phyloP scores from a whole-genome alignment of 2,113 vertebrate genomes.

The Platichthys flesus region DNA sequence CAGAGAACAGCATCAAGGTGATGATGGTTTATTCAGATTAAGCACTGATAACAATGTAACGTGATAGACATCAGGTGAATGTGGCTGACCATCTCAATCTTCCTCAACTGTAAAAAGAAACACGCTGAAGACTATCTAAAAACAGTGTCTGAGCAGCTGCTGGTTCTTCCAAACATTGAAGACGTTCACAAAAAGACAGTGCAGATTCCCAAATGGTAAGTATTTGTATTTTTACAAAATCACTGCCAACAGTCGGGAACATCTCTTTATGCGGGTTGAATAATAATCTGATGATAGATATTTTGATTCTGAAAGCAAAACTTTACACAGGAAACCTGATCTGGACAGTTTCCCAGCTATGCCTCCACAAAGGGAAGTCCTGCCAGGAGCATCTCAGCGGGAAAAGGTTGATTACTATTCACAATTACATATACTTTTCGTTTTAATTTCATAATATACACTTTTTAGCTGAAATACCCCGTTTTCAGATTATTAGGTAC shows the following conservation, averaged over 20 bases:
- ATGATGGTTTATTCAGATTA: slow-evolving; percentile 17
- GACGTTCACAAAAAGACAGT: slow-evolving; percentile 48
- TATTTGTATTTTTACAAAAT: background rate
- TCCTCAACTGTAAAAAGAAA: slow-evolving; percentile 75
- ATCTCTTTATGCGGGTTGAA: too few relatives aligned
- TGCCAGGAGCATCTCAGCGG: slow-evolving; percentile 49
- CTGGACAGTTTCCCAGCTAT: slow-evolving; percentile 66
- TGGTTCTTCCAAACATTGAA: slow-evolving; percentile 76
- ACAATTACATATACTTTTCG: background rate
- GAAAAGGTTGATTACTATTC: slow-evolving; percentile 80
- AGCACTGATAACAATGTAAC: background rate
- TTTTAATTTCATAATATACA: background rate
- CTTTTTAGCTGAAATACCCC: background rate
- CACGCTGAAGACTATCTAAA: slow-evolving; percentile 83
- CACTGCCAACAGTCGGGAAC: too few relatives aligned
- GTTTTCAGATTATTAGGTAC: background rate
- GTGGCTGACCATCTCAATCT: background rate
- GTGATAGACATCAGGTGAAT: background rate
- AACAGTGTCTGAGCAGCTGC: slow-evolving; percentile 73
- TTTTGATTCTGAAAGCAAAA: slow-evolving; percentile 9
- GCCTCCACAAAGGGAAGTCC: slow-evolving; percentile 17
- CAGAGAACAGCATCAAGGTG: slow-evolving; percentile 80
- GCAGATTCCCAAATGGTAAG: slow-evolving; percentile 72
- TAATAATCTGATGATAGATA: background rate
- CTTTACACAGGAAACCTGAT: slow-evolving; percentile 77